Evolutionary conservation across 1,140 invertebrate species (phyloP).

Genomic region (Meloidogyne exigua): DNA sequence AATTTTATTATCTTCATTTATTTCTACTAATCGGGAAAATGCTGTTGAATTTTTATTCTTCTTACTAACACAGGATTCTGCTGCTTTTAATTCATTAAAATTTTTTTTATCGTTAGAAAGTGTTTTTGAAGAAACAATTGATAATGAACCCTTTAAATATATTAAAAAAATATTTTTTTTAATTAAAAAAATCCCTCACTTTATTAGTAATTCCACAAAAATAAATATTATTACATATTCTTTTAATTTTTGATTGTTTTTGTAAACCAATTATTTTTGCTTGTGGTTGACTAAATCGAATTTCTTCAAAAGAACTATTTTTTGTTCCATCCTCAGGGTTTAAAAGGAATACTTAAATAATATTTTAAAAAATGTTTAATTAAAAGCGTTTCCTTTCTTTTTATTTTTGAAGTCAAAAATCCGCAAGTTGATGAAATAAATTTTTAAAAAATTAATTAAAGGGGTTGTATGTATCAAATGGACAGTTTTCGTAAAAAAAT

Average conservation of each 20-base stretch:
- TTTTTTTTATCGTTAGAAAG: background rate
- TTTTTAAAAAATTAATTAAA: background rate
- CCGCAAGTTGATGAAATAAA: background rate
- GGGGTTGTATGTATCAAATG: no score
- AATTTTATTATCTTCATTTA: background rate
- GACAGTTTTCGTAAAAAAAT: no score
- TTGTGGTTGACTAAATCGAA: background rate
- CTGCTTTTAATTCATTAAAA: background rate
- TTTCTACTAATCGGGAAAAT: conserved; percentile 9
- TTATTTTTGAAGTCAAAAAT: no score
- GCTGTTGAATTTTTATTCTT: background rate
- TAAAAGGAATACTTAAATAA: background rate
- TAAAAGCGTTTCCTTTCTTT: no score
- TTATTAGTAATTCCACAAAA: background rate
- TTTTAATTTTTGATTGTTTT: background rate
- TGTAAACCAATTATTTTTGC: background rate
- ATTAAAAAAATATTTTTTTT: background rate
- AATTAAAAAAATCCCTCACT: background rate
- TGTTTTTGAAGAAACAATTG: background rate
- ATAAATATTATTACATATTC: background rate
- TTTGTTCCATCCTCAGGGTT: background rate
- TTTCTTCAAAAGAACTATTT: background rate
- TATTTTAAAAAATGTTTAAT: no score
- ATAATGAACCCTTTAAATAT: background rate
- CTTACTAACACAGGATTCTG: background rate